Percentiles rank a stretch among this genome's conserved stretches.
These are phyloP conservation scores for Chloroceryle inda DNA, from an alignment of 2,797 vertebrate genomes.

Conservation along the genomic window DNA sequence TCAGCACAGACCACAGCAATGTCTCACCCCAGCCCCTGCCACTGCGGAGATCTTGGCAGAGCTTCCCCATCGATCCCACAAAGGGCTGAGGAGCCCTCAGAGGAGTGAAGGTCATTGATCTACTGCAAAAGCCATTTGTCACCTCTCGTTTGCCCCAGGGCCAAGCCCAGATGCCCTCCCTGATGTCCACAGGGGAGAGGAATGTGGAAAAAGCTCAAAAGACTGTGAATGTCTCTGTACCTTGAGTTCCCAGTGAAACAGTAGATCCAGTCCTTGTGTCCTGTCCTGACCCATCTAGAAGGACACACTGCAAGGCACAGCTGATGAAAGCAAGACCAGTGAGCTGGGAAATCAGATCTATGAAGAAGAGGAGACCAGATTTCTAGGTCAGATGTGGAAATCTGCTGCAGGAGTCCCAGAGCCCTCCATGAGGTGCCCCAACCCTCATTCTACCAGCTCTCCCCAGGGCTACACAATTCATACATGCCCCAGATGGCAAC, in stretches of 20 bases:
- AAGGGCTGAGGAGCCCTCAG: neutral
- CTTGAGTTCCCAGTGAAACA: neutral
- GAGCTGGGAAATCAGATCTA: neutral
- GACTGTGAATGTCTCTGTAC: neutral
- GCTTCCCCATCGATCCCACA: neutral
- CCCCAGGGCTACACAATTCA: too few species aligned
- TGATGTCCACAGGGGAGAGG: neutral
- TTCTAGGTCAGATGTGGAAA: neutral
- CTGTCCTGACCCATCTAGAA: neutral
- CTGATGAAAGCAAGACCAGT: neutral
- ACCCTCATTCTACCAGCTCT: neutral
- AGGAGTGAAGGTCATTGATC: neutral
- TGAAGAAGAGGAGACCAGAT: neutral
- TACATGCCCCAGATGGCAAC: neutral
- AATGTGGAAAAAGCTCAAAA: neutral
- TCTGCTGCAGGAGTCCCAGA: neutral
- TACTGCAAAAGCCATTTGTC: neutral
- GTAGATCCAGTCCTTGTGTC: neutral
- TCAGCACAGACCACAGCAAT: neutral
- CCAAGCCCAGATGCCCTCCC: neutral
- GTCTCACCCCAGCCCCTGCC: neutral
- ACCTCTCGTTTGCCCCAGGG: fast-evolving
- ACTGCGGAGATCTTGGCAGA: fast-evolving
- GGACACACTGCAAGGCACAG: neutral
- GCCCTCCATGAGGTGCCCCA: neutral